Percentiles rank a stretch among this genome's conserved stretches.
Evolutionary conservation across 2,888 invertebrate species (phyloP).

Genomic region (Cheilosia vernalis): DNA sequence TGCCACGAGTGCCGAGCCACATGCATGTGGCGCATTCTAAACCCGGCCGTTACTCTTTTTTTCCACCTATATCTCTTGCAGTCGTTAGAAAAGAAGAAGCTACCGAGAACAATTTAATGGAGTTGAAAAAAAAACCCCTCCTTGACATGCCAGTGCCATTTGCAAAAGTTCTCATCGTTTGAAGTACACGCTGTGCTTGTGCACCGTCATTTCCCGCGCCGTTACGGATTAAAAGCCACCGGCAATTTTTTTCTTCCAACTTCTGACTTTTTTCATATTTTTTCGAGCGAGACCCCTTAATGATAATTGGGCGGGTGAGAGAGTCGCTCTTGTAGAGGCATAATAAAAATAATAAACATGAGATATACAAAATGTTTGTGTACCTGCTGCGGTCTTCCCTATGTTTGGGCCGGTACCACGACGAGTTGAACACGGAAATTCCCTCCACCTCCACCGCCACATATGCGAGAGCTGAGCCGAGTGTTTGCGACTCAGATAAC

Average conservation of each 20-base stretch:
- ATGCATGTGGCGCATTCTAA: slow-evolving; percentile 66
- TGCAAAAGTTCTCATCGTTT: slow-evolving; percentile 71
- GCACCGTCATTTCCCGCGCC: slow-evolving; percentile 23
- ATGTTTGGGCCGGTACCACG: slow-evolving; percentile 61
- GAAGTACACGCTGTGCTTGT: slow-evolving; percentile 56
- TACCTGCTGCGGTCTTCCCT: slow-evolving; percentile 69
- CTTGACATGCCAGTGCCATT: slow-evolving; percentile 61
- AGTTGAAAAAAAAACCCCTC: slow-evolving; percentile 8
- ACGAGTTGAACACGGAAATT: slow-evolving; percentile 71
- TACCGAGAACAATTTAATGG: slow-evolving; percentile 19
- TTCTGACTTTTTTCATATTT: slow-evolving; percentile 23
- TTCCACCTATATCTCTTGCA: slow-evolving; percentile 22
- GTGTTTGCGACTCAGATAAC: slow-evolving; percentile 28
- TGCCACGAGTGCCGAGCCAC: slow-evolving; percentile 53
- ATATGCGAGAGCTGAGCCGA: slow-evolving; percentile 47
- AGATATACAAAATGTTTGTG: slow-evolving; percentile 10
- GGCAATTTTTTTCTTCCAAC: slow-evolving; percentile 29
- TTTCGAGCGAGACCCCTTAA: slow-evolving; percentile 63
- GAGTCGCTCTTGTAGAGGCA: slow-evolving; percentile 61
- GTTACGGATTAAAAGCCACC: slow-evolving; percentile 68
- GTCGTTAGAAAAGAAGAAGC: slow-evolving; percentile 36
- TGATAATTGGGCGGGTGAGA: slow-evolving; percentile 72
- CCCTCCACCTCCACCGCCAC: slow-evolving; percentile 37
- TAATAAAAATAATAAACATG: slow-evolving; percentile 72
- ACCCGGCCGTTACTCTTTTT: not conserved